Conservation (phyloP, 2,797 vertebrate genomes). For the Xiphophorus birchmanni region DNA sequence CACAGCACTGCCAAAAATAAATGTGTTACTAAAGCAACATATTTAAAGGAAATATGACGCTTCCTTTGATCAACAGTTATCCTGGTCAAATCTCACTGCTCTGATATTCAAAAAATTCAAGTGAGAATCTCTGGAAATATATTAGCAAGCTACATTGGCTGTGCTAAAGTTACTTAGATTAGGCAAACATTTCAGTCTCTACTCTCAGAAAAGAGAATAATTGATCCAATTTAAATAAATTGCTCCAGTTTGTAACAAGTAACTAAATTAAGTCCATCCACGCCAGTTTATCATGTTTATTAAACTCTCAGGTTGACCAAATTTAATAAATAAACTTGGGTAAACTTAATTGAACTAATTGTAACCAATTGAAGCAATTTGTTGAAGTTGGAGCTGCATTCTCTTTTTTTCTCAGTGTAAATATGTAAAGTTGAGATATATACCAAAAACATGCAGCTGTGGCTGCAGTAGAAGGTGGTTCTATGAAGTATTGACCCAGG, state of each 20-base stretch:
- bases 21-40: constrained; percentile 7
- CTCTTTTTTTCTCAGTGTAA: background rate
- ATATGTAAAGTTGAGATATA: background rate
- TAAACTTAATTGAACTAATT: background rate
- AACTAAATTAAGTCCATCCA: background rate
- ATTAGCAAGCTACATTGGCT: background rate
- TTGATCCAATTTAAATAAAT: background rate
- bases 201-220: background rate
- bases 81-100: constrained; percentile 25
- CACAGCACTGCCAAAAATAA: constrained; percentile 7
- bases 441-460: background rate
- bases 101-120: constrained; percentile 31
- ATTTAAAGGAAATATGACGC: constrained; percentile 25
- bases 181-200: background rate
- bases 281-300: background rate
- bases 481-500: background rate
- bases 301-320: background rate
- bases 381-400: background rate
- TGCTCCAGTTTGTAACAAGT: background rate
- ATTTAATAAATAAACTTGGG: background rate
- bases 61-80: constrained; percentile 29
- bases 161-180: background rate
- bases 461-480: background rate
- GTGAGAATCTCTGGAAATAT: background rate
- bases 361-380: background rate